A percentile compares a stretch with the other conserved stretches of the same genome.
phyloP scores from a whole-genome alignment of 2,888 invertebrate species.

The Baronia brevicornis region DNA sequence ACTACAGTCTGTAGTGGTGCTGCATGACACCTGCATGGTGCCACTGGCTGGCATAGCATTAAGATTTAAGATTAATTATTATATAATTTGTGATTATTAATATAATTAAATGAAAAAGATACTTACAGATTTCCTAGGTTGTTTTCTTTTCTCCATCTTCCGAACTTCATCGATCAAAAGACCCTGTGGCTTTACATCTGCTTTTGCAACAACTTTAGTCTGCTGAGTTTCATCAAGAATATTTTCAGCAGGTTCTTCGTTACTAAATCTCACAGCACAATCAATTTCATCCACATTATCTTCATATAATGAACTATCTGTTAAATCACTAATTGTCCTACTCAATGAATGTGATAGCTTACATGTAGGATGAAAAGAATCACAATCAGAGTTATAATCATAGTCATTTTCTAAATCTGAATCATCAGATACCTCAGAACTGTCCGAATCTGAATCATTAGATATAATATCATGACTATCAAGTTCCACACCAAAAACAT shows the following conservation, averaged over 20 bases:
- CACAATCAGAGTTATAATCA: constrained; percentile 38
- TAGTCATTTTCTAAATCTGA: constrained; percentile 25
- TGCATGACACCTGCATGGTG: no score
- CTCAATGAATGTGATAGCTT: constrained; percentile 39
- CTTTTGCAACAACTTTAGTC: no score
- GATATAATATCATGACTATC: constrained; percentile 19
- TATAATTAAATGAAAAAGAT: constrained; percentile 4
- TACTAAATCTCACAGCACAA: constrained; percentile 31
- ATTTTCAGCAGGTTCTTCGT: constrained; percentile 17
- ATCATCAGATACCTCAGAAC: constrained; percentile 9
- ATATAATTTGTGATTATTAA: background rate
- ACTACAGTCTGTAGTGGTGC: no score
- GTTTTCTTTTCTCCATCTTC: constrained; percentile 34
- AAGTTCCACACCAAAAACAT: constrained; percentile 47
- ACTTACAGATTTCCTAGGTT: constrained; percentile 52
- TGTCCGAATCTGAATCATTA: constrained; percentile 17
- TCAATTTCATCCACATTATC: constrained; percentile 51
- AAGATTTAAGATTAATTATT: no score
- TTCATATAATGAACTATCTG: constrained; percentile 51
- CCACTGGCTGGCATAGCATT: no score
- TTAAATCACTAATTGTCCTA: constrained; percentile 51
- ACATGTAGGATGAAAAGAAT: constrained; percentile 23
- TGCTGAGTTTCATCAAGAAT: constrained; percentile 12
- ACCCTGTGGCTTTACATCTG: constrained; percentile 27
- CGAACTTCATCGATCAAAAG: constrained; percentile 39